Evolutionary conservation across 2,797 vertebrate species (phyloP).

Genomic region (Poecilia picta): DNA sequence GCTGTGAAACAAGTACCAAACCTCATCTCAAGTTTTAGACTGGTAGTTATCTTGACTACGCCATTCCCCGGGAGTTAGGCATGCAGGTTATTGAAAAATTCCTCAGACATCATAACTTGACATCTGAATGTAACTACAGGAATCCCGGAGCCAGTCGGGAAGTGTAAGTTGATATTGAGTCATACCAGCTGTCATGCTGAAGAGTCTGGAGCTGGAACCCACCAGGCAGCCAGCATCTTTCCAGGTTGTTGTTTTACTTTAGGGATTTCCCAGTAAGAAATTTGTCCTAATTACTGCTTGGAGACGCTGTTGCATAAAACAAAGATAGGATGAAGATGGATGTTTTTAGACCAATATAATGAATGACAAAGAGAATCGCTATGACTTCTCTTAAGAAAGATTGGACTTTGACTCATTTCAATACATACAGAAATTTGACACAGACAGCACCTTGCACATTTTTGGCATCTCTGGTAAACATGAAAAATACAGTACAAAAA

Average conservation of each 20-base stretch:
- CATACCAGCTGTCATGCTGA: conserved; percentile 46
- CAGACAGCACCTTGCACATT: neutral
- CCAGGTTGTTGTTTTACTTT: conserved; percentile 32
- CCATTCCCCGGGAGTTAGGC: conserved; percentile 3
- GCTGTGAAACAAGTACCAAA: conserved; percentile 4
- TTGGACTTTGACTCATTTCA: neutral
- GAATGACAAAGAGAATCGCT: neutral
- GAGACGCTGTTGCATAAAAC: conserved; percentile 33
- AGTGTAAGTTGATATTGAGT: conserved; percentile 57
- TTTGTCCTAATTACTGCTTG: conserved; percentile 22
- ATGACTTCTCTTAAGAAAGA: neutral
- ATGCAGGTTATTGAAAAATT: conserved; percentile 49
- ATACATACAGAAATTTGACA: neutral
- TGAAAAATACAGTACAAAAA: neutral
- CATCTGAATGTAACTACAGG: conserved; percentile 49
- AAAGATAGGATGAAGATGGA: conserved; percentile 20
- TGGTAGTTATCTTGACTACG: conserved; percentile 29
- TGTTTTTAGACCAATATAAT: conserved; percentile 21
- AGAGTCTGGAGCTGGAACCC: conserved; percentile 29
- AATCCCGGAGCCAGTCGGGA: conserved; percentile 49
- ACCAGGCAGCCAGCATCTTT: conserved; percentile 34
- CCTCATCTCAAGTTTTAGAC: conserved; percentile 20
- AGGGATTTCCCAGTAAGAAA: conserved; percentile 37
- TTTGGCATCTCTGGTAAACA: neutral
- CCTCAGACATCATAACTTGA: conserved; percentile 36